These are phyloP conservation scores for Morpho helenor DNA, from an alignment of 2,888 invertebrate species.

Conservation along the genomic window DNA sequence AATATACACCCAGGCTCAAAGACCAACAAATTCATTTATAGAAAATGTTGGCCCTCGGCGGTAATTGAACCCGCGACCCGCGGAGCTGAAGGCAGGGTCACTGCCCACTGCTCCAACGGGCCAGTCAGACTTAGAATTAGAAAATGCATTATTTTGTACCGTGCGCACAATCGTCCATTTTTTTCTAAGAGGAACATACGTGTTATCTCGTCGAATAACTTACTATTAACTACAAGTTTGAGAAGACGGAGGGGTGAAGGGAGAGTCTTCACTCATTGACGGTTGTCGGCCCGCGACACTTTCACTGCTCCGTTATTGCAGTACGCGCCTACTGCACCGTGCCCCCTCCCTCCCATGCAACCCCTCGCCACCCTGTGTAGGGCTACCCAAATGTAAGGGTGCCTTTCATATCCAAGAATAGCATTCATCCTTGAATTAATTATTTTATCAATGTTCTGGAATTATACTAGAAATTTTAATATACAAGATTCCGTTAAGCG, in stretches of 20 bases:
- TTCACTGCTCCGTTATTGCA: slow-evolving; percentile 79
- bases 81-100: too few relatives aligned
- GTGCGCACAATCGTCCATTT: neutral
- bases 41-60: too few relatives aligned
- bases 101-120: too few relatives aligned
- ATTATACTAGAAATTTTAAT: too few relatives aligned
- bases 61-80: too few relatives aligned
- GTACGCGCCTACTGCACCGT: slow-evolving; percentile 71
- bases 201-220: slow-evolving; percentile 43
- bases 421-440: slow-evolving; percentile 33
- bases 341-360: slow-evolving; percentile 65
- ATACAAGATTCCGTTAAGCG: too few relatives aligned
- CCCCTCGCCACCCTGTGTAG: slow-evolving; percentile 61
- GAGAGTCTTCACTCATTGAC: slow-evolving; percentile 78
- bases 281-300: slow-evolving; percentile 77
- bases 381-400: slow-evolving; percentile 60
- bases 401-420: slow-evolving; percentile 62
- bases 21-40: too few relatives aligned
- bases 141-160: too few relatives aligned
- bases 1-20: too few relatives aligned
- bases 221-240: slow-evolving; percentile 71
- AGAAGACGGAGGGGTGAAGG: slow-evolving; percentile 74
- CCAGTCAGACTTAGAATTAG: too few relatives aligned
- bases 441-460: slow-evolving; percentile 11
- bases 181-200: slow-evolving; percentile 23